Evolutionary conservation across 1,140 invertebrate species (phyloP), one percentile per base, ranked within the genome.

Genomic region (Heliconius nattereri): DNA sequence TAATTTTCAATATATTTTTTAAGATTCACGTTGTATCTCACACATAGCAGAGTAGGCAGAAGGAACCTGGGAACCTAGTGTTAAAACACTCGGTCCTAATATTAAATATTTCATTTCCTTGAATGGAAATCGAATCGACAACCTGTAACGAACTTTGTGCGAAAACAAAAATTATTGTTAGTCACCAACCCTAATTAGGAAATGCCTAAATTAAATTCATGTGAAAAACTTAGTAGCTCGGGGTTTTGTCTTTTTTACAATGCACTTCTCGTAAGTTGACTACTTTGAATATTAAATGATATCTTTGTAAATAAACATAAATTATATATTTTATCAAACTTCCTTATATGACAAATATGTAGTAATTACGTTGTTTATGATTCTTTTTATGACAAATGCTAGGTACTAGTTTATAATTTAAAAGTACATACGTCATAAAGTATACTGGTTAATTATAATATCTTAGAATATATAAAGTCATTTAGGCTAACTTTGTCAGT

Each of bases 271-370:
- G 23, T 29, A 66, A 66, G 23, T 23, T 66, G 23, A 66, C 13
- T 23, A 66, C 23, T 29, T 66, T 66, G 23, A 66, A 66, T 66
- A 66, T 66, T 66, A 66, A 66, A 11, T 66, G 60, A 66, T 16
- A 29, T 5, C 29, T 66, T 26, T 16, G 60, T 66, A 66, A 66
- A 66, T 66, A 60, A 60, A 11, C 0, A 35, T 35, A 35, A 35
- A 35, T 35, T 60, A 26, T 60, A 23, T 26, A 45, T 52, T 29
- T 66, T 29, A 66, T 66, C 11, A 73, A 32, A 76, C 80, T 85
- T 86, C 84, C 78, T 80, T 77, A 66, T 37, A 66, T 11, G 2
- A 66, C 26, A 13, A 13, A 57, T 16, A 45, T 19, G 16, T 19
- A n/a, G 20, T 54, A 19, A 54, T 54, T 54, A 54, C 52, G 40